Conservation (phyloP, 2,888 invertebrate genomes). For the Eustalomyia histrio region DNA sequence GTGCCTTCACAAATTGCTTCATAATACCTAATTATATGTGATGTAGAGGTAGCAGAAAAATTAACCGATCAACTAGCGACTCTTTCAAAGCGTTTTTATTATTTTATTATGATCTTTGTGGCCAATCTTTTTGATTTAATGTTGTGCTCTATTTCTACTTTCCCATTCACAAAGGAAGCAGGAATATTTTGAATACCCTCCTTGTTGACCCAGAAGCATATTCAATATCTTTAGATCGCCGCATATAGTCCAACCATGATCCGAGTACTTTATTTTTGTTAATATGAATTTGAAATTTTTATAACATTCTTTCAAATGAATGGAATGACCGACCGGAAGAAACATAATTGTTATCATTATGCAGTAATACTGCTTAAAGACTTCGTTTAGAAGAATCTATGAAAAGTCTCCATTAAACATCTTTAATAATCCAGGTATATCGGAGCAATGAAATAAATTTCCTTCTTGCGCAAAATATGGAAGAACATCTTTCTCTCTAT, state of each 20-base stretch:
- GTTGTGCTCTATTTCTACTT: too few relatives aligned
- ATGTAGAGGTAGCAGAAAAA: too few relatives aligned
- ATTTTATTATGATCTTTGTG: too few relatives aligned
- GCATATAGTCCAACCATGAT: conserved; percentile 37
- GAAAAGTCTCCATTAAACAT: not conserved
- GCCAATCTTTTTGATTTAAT: too few relatives aligned
- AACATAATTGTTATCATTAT: too few relatives aligned
- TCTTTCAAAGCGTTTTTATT: not conserved
- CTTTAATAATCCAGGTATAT: not conserved
- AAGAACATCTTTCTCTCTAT: too few relatives aligned
- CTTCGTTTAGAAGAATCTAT: not conserved
- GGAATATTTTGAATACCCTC: not conserved
- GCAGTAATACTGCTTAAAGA: not conserved
- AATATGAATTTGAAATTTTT: too few relatives aligned
- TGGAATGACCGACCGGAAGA: not conserved
- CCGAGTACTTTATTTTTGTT: too few relatives aligned
- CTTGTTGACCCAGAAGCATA: conserved; percentile 6
- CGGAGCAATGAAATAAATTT: not conserved
- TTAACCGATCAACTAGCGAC: not conserved
- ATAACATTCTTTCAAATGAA: too few relatives aligned
- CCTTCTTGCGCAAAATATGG: not conserved
- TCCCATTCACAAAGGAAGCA: too few relatives aligned
- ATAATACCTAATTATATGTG: not conserved
- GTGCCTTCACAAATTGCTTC: not conserved
- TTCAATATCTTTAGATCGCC: conserved; percentile 30